Conservation (phyloP, 37 sponge, comb jelly and placozoan species). For the Hexactinellida sp. region DNA sequence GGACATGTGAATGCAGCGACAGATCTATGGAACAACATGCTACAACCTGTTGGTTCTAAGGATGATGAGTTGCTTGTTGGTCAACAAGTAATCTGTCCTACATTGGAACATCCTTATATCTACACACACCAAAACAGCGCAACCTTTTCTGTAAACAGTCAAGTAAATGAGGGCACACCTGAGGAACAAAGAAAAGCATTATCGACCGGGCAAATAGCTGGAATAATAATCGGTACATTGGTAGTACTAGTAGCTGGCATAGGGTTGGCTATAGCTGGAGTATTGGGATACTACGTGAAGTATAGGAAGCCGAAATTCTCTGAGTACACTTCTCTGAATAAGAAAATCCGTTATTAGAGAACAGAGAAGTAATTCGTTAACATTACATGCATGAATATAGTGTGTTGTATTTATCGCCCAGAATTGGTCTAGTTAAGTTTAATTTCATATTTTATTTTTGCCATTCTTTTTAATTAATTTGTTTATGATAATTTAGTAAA, state of each 20-base stretch:
- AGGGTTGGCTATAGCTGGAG: background rate
- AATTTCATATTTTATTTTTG: no score
- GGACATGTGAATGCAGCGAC: conserved; percentile 28
- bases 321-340: background rate
- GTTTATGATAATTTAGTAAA: no score
- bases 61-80: background rate
- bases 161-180: background rate
- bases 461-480: no score
- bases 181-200: background rate
- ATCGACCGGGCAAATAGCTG: background rate
- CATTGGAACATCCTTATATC: conserved; percentile 25
- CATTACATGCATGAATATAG: no score
- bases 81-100: conserved; percentile 21
- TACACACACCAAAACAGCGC: conserved; percentile 34
- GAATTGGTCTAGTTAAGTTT: no score
- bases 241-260: background rate
- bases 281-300: background rate
- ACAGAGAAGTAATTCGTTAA: no score
- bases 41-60: conserved; percentile 40
- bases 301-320: background rate
- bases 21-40: conserved; percentile 62
- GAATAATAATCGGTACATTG: background rate
- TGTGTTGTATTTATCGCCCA: no score
- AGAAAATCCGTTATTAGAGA: no score
- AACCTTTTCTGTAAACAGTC: background rate